Base-by-base conservation (phyloP, 2,113 vertebrate genomes). In the Toxostoma redivivum region DNA sequence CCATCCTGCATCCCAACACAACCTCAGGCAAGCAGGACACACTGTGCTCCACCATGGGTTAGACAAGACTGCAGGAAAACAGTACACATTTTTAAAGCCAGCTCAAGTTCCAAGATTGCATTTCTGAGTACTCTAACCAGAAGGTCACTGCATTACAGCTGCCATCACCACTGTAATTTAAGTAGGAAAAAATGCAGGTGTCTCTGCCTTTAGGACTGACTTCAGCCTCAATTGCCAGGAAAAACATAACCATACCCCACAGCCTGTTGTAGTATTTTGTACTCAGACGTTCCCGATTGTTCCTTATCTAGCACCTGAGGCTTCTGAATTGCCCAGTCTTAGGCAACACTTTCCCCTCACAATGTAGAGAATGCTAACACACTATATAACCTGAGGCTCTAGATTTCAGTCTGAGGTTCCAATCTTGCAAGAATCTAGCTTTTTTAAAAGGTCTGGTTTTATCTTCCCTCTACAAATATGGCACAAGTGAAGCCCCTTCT, bases 1-100 rank as follows among this genome's bases (percentile, higher is more conserved):
- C 22, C 3, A 10, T 19, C 11, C 28, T 5, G 53, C 44, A 37
- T 1, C 47, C 17, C 7, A 54, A 67, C 17, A 81, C 20, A 45
- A 20, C 33, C 51, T 69, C 58, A 64, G 33, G 37, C 4, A 65
- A 12, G 31, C 42, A 8, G 20, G 35, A 60, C 27, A 62, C 3
- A 5, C 14, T 37, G 15, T 20, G 37, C 11, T 56, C 24, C 20
- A 51, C 21, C 47, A 50, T 0, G 2, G 1, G 0, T 24, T n/a
- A n/a, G n/a, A n/a, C n/a, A n/a, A n/a, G n/a, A 1, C 38, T 45
- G 28, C 24, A 64, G 45, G 33, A 35, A 86, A 45, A 25, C 7
- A 4, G 28, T 6, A 35, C 16, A 48, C 17, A 2, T 56, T 61
- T 79, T 60, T 18, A 24, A 64, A 83, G 83, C 38, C 24, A 30